Percentiles rank a stretch among this genome's conserved stretches.
phyloP scores from a whole-genome alignment of 2,888 invertebrate species.

The Nipponacmea schrenckii region DNA sequence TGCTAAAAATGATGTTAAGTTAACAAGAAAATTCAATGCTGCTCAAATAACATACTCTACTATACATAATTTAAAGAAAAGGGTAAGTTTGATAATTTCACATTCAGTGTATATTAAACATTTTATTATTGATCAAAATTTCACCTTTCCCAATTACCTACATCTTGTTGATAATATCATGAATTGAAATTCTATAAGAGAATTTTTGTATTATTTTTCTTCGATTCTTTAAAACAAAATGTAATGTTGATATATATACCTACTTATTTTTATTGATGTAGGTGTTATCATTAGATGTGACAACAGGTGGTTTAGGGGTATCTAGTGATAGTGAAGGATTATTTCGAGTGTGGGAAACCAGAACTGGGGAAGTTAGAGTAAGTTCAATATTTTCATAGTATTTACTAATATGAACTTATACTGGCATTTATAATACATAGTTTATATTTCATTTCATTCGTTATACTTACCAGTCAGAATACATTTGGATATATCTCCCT shows the following conservation, averaged over 20 bases:
- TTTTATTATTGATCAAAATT: no score
- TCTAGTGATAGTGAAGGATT: conserved; percentile 75
- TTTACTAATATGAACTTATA: background rate
- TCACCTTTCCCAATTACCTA: no score
- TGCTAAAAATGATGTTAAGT: conserved; percentile 29
- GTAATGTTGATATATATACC: no score
- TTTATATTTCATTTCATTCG: conserved; percentile 6
- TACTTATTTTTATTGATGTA: conserved; percentile 31
- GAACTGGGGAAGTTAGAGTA: conserved; percentile 72
- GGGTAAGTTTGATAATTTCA: conserved; percentile 58
- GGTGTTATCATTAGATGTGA: conserved; percentile 74
- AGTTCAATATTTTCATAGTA: conserved; percentile 26
- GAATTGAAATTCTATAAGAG: no score
- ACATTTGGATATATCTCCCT: no score
- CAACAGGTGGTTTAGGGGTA: conserved; percentile 74
- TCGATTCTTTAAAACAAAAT: no score
- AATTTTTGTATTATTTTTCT: no score
- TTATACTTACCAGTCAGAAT: no score
- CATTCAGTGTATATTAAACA: no score
- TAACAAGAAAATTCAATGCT: conserved; percentile 53
- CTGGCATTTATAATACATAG: background rate
- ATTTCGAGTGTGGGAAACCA: conserved; percentile 76
- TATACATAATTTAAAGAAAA: conserved; percentile 65
- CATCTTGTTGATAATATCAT: no score
- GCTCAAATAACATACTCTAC: conserved; percentile 49